Evolutionary conservation across 1,140 invertebrate genomes (phyloP).

Genomic region (Papilio glaucus): DNA sequence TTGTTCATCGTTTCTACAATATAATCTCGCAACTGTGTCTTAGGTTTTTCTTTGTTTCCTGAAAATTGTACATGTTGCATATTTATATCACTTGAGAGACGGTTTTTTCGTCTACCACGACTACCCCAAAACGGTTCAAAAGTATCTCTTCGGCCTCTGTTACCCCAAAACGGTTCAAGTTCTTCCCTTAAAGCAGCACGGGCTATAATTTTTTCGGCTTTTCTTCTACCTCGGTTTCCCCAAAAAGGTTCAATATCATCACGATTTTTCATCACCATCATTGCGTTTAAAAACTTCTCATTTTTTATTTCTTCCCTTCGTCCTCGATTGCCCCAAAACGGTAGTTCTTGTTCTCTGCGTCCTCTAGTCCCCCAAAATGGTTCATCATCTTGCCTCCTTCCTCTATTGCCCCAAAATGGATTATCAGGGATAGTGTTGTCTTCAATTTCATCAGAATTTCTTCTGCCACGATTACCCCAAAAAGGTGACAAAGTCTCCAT

Average conservation of each 20-base stretch:
- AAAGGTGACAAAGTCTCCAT: conserved; percentile 52
- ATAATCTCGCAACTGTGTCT: conserved; percentile 57
- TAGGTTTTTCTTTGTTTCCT: conserved; percentile 65
- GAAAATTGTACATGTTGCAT: conserved; percentile 58
- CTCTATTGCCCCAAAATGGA: conserved; percentile 53
- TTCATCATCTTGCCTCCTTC: conserved; percentile 54
- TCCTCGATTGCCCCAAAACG: conserved; percentile 47
- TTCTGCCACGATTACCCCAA: conserved; percentile 60
- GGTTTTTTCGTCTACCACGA: conserved; percentile 56
- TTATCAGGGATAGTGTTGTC: conserved; percentile 37
- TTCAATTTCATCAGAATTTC: conserved; percentile 46
- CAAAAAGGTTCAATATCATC: conserved; percentile 56
- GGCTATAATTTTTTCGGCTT: conserved; percentile 35
- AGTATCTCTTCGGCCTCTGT: conserved; percentile 56
- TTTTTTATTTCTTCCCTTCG: conserved; percentile 43
- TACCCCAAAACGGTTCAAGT: conserved; percentile 64
- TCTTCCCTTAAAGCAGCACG: conserved; percentile 1
- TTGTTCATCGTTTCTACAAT: conserved; percentile 58
- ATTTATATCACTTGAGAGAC: not conserved
- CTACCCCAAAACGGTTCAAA: conserved; percentile 64
- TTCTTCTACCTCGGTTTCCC: conserved; percentile 64
- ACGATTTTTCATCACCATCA: conserved; percentile 46
- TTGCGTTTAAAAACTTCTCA: conserved; percentile 57
- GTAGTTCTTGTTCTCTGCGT: conserved; percentile 45
- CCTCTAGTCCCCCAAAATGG: conserved; percentile 60